Conservation (phyloP, 1,140 invertebrate species). For the Melanaphis sacchari region DNA sequence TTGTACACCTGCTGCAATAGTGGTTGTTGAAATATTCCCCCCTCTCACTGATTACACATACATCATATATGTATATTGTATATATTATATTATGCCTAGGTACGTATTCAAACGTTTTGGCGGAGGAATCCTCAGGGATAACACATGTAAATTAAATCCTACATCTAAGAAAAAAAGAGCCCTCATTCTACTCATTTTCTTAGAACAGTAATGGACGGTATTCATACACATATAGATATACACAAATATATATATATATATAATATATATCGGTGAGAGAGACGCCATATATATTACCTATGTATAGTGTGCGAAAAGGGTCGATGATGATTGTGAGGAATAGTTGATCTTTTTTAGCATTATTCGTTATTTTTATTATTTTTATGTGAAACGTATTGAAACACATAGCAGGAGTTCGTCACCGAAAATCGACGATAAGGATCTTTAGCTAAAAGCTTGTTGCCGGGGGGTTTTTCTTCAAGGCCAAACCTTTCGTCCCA, state of each 20-base stretch:
- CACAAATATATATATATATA: not conserved
- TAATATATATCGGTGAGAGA: not conserved
- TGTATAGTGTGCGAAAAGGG: not conserved
- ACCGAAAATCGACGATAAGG: not conserved
- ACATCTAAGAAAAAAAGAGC: not conserved
- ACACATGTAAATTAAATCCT: constrained; percentile 39
- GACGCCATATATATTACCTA: not conserved
- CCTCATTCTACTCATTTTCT: not conserved
- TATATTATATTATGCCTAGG: not conserved
- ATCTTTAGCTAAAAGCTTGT: constrained; percentile 41
- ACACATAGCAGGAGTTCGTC: not conserved
- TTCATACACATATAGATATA: not conserved
- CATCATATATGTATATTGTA: not conserved
- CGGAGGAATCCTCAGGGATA: constrained; percentile 9
- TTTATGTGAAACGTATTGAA: constrained; percentile 15
- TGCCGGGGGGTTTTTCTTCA: constrained; percentile 32
- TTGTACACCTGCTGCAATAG: not conserved
- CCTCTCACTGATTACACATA: not conserved
- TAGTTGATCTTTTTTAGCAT: not conserved
- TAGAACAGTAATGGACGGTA: not conserved
- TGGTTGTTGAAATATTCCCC: not conserved
- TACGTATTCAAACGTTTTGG: not conserved
- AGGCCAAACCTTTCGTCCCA: not conserved
- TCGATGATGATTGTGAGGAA: not conserved
- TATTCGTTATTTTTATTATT: constrained; percentile 12